phyloP scores from a whole-genome alignment of 1,140 invertebrate species.

The Pachypeltis micranthus region DNA sequence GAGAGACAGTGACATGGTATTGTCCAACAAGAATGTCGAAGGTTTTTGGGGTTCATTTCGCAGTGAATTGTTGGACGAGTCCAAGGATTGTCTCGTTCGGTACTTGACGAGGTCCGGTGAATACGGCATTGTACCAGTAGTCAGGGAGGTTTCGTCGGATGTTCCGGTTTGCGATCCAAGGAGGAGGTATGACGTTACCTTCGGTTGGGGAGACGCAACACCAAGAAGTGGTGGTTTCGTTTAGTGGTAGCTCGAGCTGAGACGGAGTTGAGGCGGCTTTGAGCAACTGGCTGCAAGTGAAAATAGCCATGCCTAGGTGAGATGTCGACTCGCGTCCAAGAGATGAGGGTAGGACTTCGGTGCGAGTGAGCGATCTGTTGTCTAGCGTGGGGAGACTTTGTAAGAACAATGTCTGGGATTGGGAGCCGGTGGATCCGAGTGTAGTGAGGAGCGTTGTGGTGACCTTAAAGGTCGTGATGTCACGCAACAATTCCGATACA shows the following conservation, averaged over 20 bases:
- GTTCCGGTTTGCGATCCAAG: not conserved
- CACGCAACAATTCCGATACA: not conserved
- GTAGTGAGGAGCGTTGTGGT: not conserved
- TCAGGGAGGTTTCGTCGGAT: not conserved
- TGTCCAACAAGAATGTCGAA: too few relatives aligned
- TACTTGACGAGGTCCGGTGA: not conserved
- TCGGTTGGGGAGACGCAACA: not conserved
- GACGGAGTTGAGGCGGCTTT: not conserved
- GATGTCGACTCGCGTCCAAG: not conserved
- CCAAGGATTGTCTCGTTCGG: not conserved
- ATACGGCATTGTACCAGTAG: not conserved
- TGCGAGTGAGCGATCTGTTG: not conserved
- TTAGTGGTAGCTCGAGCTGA: not conserved
- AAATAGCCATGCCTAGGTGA: not conserved
- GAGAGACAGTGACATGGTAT: too few relatives aligned
- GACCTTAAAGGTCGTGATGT: not conserved
- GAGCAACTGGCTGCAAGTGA: not conserved
- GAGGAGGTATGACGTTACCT: not conserved
- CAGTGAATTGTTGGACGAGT: not conserved
- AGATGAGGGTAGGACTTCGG: not conserved
- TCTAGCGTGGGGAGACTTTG: not conserved
- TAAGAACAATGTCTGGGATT: not conserved
- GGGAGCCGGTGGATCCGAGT: not conserved
- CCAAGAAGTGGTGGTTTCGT: not conserved
- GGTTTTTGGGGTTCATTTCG: too few relatives aligned